Base-by-base conservation (phyloP, 2,888 invertebrate species). In the Corythucha ciliata region DNA sequence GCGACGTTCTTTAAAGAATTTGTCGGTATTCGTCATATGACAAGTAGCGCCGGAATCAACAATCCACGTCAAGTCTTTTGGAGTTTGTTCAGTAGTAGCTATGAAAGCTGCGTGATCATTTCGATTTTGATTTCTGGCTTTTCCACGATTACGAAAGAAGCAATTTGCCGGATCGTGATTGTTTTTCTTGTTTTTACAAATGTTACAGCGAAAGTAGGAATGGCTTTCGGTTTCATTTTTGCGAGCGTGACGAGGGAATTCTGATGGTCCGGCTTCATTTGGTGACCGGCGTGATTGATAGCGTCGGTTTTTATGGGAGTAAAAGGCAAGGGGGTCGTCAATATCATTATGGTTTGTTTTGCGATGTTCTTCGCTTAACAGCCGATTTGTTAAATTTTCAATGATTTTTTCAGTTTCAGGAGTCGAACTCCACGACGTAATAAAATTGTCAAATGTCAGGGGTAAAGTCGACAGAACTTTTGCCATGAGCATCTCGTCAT, bases 131-230 rank as follows among this genome's bases (percentile, higher is more conserved):
- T n/a, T n/a, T n/a, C n/a, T n/a, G n/a, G n/a, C n/a, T n/a, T n/a
- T n/a, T n/a, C n/a, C n/a, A n/a, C n/a, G n/a, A n/a, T n/a, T n/a
- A n/a, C n/a, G n/a, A n/a, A n/a, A 42, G 18, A 42, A 42, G 16
- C 42, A 42, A 16, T 26, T 10, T 42, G 25, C 18, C 14, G 25
- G 26, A 16, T 42, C 42, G 18, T 42, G 42, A 18, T 42, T n/a
- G n/a, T n/a, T n/a, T n/a, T n/a, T 40, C 6, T 8, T 10, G 40
- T 40, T 42, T 27, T 42, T 42, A 7, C 42, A 24, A 18, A 42
- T 42, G 12, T 42, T 6, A 18, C 42, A 42, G 5, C 42, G 25
- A 16, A 42, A 26, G 26, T 24, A n/a, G n/a, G n/a, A n/a, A n/a
- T n/a, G n/a, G n/a, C n/a, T n/a, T n/a, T n/a, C n/a, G n/a, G n/a